Base-by-base conservation (phyloP, 2,113 vertebrate species). In the Dunckerocampus dactyliophorus region DNA sequence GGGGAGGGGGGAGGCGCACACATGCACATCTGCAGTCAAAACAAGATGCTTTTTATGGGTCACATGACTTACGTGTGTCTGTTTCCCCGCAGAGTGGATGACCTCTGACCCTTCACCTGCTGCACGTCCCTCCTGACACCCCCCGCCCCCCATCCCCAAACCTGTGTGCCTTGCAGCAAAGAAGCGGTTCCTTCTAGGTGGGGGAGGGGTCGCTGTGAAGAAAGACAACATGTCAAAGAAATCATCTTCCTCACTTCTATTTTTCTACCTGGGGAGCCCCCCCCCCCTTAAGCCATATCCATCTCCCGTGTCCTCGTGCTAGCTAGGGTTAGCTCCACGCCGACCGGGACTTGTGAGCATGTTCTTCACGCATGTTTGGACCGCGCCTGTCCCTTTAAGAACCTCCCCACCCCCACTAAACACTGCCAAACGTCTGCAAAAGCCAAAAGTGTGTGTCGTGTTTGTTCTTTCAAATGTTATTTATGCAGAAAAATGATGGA, bases 361-460 rank as follows among this genome's bases (percentile, higher is more conserved):
- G 54, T 42, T 42, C 54, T 9, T 19, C 54, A 42, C 19, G 54
- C 54, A 56, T 56, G 54, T 56, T 56, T 21, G 54, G n/a, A 20
- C 39, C 31, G 14, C 22, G 3, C 13, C 49, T 56, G 22, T 60
- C 59, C 45, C 49, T 63, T 79, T 77, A 76, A 82, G 62, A 56
- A 52, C 71, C 42, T 56, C 52, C 31, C 7, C 4, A 5, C 31
- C 31, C 31, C 31, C 31, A 8, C 31, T 72, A 80, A 82, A 83
- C 60, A 83, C 85, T 89, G 89, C 85, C 84, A 90, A 84, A 88
- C 74, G 76, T 83, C 72, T 80, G 73, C 83, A 72, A 42, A 81
- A 81, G 84, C 84, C 86, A 87, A 87, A 85, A 34, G 42, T 71
- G 79, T 49, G 22, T 28, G 15, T 75, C 74, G 76, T 81, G 74